Percentiles rank a stretch among this genome's conserved stretches.
Conservation (phyloP, 2,797 vertebrate species). For the Muscicapa comitata region DNA sequence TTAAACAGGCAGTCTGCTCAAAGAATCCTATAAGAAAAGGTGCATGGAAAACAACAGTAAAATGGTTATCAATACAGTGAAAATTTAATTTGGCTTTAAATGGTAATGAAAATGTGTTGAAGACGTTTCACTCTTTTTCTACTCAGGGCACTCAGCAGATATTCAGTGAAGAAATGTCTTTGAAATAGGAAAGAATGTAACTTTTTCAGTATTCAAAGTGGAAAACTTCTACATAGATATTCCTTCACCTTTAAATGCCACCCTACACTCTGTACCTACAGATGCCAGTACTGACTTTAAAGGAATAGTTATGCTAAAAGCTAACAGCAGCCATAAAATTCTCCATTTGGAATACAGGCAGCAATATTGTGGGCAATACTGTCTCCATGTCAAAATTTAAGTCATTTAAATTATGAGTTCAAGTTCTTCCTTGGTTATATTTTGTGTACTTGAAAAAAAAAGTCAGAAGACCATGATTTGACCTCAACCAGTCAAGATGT, state of each 20-base stretch:
- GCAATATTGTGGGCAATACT: not conserved
- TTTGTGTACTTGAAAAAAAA: not conserved
- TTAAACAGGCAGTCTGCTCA: not conserved
- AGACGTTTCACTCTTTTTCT: not conserved
- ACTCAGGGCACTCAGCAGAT: not conserved
- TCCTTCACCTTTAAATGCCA: not conserved
- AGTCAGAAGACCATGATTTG: not conserved
- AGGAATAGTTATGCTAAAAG: not conserved
- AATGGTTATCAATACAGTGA: not conserved
- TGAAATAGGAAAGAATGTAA: not conserved
- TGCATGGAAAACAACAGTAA: not conserved
- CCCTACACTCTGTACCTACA: not conserved
- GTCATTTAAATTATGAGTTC: too few species aligned
- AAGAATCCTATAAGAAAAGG: not conserved
- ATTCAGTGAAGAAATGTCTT: not conserved
- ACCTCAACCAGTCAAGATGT: not conserved
- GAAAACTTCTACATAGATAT: not conserved
- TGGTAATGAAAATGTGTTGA: not conserved
- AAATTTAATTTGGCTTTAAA: constrained; percentile 6
- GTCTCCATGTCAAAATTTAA: not conserved
- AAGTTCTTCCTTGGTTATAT: not conserved
- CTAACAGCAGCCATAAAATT: not conserved
- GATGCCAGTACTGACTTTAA: not conserved
- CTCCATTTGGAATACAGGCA: not conserved
- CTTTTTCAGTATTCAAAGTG: not conserved